Evolutionary conservation across 1,140 invertebrate species (phyloP).

Genomic region (Drosophila repleta): DNA sequence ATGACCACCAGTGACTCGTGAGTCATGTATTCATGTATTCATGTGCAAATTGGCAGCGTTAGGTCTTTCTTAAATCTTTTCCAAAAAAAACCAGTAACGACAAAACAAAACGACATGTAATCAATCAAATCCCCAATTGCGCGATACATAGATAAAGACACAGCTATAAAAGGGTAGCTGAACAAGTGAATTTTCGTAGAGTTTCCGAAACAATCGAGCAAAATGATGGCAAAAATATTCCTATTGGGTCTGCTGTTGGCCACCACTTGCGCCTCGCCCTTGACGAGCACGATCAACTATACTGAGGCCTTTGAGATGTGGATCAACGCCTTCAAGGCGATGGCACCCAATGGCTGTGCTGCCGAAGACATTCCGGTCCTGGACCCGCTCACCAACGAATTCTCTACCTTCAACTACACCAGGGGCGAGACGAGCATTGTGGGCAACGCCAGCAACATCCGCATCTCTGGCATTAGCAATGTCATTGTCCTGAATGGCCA

Average conservation of each 20-base stretch:
- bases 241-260: not conserved
- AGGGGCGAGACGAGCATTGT: conserved; percentile 5
- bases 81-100: not conserved
- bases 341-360: conserved; percentile 13
- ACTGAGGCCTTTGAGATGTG: not conserved
- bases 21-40: not conserved
- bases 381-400: conserved; percentile 3
- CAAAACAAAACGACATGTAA: not conserved
- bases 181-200: not conserved
- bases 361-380: not conserved
- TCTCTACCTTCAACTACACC: conserved; percentile 18
- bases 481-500: not conserved
- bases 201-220: not conserved
- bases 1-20: not conserved
- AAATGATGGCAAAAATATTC: conserved; percentile 15
- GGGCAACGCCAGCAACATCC: conserved; percentile 20
- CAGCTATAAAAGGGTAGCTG: conserved; percentile 1
- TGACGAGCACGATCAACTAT: conserved; percentile 7
- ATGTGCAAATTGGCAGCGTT: not conserved
- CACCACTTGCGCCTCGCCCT: not conserved
- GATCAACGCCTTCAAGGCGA: not conserved
- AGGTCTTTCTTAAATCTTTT: not conserved
- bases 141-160: conserved; percentile 1
- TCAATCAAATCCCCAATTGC: conserved; percentile 15
- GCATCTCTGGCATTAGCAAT: conserved; percentile 11